Evolutionary conservation across 2,113 vertebrate species (phyloP), one percentile per base, ranked within the genome.

Genomic region (Macroglossus sobrinus): DNA sequence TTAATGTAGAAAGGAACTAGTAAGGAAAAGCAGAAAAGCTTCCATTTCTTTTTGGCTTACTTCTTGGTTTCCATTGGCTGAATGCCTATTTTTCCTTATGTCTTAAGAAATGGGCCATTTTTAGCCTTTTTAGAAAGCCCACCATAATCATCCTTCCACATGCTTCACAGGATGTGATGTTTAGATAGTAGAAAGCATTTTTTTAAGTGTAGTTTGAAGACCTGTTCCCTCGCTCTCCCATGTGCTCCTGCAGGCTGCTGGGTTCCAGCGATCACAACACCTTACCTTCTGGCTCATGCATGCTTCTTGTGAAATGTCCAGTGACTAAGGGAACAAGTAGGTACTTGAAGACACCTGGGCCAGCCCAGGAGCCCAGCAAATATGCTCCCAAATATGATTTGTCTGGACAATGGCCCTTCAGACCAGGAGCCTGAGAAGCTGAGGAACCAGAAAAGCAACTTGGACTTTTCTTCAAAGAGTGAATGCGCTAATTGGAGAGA

Each of bases 21-120:
- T 93, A 95, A 95, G 84, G 94, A 97, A 79, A 82, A 79, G 59
- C 57, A 40, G 93, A 93, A 91, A 88, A 66, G 85, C 89, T 84
- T 95, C 84, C 75, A 50, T 88, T 96, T 95, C 85, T 93, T 97
- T 94, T 93, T 97, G 96, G 96, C 92, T 95, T 91, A 53, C 78
- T 93, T 96, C 78, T 94, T 86, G 53, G 12, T 97, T 97, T 93
- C 89, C 82, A 89, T 45, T 96, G 97, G 92, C 92, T 92, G 79
- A 2, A 1, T 80, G 97, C 96, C 95, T 95, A 14, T 45, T 95
- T 93, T 94, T 87, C 95, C 93, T 97, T 96, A 86, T 95, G 94
- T 97, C 71, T 38, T 40, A 85, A 96, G 95, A 82, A 75, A 75
- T 14, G 64, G 89, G 92, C 96, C 97, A 95, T 95, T 84, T 94